A percentile compares a stretch with the other conserved stretches of the same genome.
Evolutionary conservation across 2,888 invertebrate genomes (phyloP).

Genomic region (Entomobrya proxima): DNA sequence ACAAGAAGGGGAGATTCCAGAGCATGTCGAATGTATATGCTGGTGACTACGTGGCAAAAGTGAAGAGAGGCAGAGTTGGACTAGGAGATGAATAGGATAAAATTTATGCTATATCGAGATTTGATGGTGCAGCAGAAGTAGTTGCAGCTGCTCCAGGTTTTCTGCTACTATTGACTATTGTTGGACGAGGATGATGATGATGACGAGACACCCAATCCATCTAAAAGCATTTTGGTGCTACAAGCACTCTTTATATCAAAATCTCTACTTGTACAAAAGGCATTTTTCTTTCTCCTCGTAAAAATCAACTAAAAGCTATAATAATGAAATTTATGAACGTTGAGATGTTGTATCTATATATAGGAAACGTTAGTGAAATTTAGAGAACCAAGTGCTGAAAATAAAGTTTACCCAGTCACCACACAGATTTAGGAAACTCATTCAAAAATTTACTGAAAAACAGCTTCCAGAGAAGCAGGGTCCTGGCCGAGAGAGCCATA

Average conservation of each 20-base stretch:
- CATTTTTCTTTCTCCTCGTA: slow-evolving; percentile 31
- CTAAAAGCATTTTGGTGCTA: not conserved
- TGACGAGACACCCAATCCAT: slow-evolving; percentile 51
- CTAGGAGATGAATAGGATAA: slow-evolving; percentile 29
- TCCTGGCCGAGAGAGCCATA: not conserved
- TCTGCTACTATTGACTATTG: not conserved
- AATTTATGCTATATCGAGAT: slow-evolving; percentile 46
- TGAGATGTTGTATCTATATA: not conserved
- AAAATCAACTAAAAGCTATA: slow-evolving; percentile 44
- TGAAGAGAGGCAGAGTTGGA: slow-evolving; percentile 19
- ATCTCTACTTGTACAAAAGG: slow-evolving; percentile 1
- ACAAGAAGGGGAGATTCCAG: slow-evolving; percentile 41
- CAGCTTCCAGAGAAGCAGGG: not conserved
- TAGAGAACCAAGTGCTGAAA: not conserved
- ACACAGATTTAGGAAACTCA: too few relatives aligned
- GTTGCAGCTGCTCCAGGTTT: slow-evolving; percentile 41
- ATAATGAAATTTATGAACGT: slow-evolving; percentile 21
- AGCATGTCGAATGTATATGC: slow-evolving; percentile 43
- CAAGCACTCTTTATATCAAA: not conserved
- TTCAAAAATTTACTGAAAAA: not conserved
- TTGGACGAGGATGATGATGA: not conserved
- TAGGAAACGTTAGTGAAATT: not conserved
- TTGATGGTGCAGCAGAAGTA: slow-evolving; percentile 23
- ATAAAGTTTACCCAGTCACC: too few relatives aligned
- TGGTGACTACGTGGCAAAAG: slow-evolving; percentile 29